phyloP scores from a whole-genome alignment of 2,797 vertebrate species.

The Onychomys arenicola region DNA sequence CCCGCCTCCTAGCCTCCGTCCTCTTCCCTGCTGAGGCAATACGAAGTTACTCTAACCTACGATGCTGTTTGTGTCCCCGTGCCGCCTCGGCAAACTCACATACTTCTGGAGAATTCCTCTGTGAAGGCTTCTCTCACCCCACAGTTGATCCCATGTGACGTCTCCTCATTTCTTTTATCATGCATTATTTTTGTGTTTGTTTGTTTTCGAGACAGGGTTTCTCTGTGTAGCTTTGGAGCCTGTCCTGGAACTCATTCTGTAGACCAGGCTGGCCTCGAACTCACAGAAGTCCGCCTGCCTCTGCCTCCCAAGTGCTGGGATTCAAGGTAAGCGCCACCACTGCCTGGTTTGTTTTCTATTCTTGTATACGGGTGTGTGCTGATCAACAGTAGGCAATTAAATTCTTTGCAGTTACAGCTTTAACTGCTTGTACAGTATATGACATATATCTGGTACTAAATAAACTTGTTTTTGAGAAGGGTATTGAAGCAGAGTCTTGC shows the following conservation, averaged over 20 bases:
- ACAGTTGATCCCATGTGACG: not conserved
- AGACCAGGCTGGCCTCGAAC: not conserved
- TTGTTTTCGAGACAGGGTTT: not conserved
- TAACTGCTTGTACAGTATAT: not conserved
- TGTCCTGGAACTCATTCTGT: not conserved
- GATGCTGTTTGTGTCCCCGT: not conserved
- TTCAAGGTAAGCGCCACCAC: not conserved
- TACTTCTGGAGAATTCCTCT: not conserved
- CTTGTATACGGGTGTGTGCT: not conserved
- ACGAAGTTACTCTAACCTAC: constrained; percentile 2
- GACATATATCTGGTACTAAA: not conserved
- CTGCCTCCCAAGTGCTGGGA: not conserved
- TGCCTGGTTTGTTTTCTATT: not conserved
- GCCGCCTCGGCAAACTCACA: not conserved
- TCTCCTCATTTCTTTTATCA: not conserved
- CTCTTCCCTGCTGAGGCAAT: constrained; percentile 5
- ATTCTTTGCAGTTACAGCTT: not conserved
- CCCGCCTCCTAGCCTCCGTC: not conserved
- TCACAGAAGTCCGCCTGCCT: not conserved
- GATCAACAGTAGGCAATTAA: not conserved
- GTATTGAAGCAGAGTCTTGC: not conserved
- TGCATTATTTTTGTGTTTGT: not conserved
- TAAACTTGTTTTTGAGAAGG: not conserved
- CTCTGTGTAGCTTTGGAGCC: not conserved
- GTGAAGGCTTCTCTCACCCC: not conserved